These are phyloP conservation scores for Pelochelys cantorii DNA, from an alignment of 2,797 vertebrate genomes.

Conservation along the genomic window DNA sequence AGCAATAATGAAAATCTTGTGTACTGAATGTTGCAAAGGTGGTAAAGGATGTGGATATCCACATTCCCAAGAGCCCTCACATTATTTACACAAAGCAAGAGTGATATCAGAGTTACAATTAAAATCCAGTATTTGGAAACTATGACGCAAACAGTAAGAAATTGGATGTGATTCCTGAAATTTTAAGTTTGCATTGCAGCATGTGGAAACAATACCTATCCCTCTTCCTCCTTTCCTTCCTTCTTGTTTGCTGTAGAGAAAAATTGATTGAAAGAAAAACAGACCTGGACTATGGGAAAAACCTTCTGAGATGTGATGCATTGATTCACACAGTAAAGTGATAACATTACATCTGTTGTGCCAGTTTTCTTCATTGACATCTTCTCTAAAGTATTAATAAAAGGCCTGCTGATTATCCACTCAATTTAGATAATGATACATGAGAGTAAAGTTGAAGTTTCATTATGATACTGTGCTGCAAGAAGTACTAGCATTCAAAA, in stretches of 20 bases:
- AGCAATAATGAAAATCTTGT: conserved; percentile 17
- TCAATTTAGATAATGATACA: not conserved
- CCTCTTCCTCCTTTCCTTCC: not conserved
- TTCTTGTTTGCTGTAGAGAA: not conserved
- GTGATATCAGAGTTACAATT: not conserved
- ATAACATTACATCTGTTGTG: not conserved
- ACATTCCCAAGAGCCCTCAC: not conserved
- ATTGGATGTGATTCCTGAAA: not conserved
- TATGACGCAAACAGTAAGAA: not conserved
- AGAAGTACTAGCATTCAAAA: not conserved
- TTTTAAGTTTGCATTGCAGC: not conserved
- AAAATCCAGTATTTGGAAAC: not conserved
- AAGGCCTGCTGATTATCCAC: conserved; percentile 13
- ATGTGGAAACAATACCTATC: not conserved
- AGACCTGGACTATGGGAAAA: not conserved
- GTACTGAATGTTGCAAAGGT: conserved; percentile 11
- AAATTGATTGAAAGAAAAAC: conserved; percentile 6
- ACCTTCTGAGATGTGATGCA: not conserved
- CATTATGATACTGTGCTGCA: not conserved
- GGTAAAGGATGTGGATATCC: not conserved
- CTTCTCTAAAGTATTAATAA: not conserved
- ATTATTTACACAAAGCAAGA: not conserved
- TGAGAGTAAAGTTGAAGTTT: not conserved
- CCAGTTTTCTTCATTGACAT: not conserved
- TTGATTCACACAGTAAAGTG: not conserved